Evolutionary conservation across 1,140 invertebrate species (phyloP).

Genomic region (Drepana arcuata): DNA sequence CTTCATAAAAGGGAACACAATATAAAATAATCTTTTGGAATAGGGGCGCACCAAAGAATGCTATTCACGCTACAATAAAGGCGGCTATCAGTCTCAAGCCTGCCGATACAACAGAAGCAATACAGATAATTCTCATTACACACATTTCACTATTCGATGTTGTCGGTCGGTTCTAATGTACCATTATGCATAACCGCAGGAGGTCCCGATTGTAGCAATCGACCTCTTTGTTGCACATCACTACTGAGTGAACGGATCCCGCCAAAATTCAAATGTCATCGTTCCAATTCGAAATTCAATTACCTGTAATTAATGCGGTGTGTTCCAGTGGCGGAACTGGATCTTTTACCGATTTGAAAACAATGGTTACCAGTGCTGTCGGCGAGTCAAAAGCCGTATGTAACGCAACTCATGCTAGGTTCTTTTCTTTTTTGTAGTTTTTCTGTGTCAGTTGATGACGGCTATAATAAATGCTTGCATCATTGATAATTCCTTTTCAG

Average conservation of each 20-base stretch:
- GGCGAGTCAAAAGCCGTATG: constrained; percentile 26
- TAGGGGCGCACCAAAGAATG: constrained; percentile 53
- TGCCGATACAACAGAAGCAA: constrained; percentile 65
- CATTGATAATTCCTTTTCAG: too few species aligned
- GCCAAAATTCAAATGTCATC: constrained; percentile 69
- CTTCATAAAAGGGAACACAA: constrained; percentile 44
- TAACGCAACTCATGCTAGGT: constrained; percentile 39
- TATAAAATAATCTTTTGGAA: constrained; percentile 57
- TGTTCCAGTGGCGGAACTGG: constrained; percentile 45
- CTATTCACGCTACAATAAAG: constrained; percentile 56
- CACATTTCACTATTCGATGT: constrained; percentile 61
- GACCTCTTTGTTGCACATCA: constrained; percentile 57
- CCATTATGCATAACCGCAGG: constrained; percentile 56
- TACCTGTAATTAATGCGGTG: constrained; percentile 65
- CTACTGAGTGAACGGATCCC: constrained; percentile 57
- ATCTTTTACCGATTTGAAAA: constrained; percentile 54
- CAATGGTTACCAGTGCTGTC: constrained; percentile 25
- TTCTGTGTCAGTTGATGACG: constrained; percentile 33
- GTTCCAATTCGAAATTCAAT: constrained; percentile 71
- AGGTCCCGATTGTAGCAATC: constrained; percentile 50
- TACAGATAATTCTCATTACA: constrained; percentile 68
- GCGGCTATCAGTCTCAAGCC: constrained; percentile 37
- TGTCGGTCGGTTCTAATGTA: constrained; percentile 56
- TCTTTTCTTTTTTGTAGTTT: constrained; percentile 28
- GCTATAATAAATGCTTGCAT: constrained; percentile 42